Percentiles rank a stretch among this genome's conserved stretches.
These are phyloP conservation scores for Vespertilio murinus DNA, from an alignment of 2,797 vertebrate genomes.

Conservation along the genomic window DNA sequence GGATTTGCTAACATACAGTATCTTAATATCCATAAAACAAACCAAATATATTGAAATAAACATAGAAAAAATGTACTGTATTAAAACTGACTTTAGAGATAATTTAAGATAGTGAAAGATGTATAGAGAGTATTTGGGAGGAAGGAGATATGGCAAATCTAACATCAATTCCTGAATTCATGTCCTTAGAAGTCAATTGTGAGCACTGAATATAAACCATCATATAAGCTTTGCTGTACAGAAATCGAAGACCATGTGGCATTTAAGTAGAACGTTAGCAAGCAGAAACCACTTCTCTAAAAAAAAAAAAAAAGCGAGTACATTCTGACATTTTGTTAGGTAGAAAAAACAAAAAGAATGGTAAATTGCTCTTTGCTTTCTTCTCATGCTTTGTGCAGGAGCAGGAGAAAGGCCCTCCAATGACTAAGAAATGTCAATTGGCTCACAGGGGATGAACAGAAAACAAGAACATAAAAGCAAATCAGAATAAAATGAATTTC, in stretches of 20 bases:
- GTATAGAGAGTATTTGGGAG: neutral
- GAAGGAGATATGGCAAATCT: neutral
- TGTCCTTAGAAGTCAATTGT: neutral
- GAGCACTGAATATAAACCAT: neutral
- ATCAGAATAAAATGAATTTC: conserved; percentile 26
- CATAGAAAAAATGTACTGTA: neutral
- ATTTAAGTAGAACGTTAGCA: neutral
- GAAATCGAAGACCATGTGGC: neutral
- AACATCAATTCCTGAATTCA: neutral
- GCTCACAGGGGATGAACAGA: conserved; percentile 1
- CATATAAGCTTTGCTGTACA: neutral
- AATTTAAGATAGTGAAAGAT: neutral
- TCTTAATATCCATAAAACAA: conserved; percentile 10
- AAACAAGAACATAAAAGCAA: conserved; percentile 55
- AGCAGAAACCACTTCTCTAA: neutral
- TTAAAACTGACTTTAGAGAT: neutral
- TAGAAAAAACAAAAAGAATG: neutral
- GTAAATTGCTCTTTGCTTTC: conserved; percentile 27
- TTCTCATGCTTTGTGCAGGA: neutral
- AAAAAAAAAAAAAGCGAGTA: neutral
- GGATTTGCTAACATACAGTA: neutral
- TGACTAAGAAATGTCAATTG: conserved; percentile 51
- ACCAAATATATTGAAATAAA: neutral
- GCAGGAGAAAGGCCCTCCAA: neutral
- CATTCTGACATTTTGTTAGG: neutral